A percentile compares a stretch with the other conserved stretches of the same genome.
Conservation (phyloP, 2,888 invertebrate genomes). For the Troides oblongomaculatus region DNA sequence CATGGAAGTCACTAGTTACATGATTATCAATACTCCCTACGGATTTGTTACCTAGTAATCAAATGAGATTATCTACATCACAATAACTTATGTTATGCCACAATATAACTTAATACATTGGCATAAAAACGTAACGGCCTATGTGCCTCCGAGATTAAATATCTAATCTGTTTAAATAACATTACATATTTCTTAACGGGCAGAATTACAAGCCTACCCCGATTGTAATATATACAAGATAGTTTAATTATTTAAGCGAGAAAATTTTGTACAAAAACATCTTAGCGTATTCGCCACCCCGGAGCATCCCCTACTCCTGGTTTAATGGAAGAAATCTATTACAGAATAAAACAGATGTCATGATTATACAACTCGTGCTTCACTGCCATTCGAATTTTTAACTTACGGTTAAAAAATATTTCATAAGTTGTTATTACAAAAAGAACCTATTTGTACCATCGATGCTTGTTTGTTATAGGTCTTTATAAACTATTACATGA, state of each 20-base stretch:
- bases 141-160: neutral
- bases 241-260: neutral
- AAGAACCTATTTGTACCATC: neutral
- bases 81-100: conserved; percentile 5
- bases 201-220: conserved; percentile 2
- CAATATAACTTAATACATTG: neutral
- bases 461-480: neutral
- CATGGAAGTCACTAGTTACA: neutral
- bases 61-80: conserved; percentile 5
- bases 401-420: neutral
- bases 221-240: neutral
- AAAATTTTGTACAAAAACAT: conserved; percentile 2
- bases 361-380: neutral
- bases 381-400: neutral
- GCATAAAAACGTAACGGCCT: conserved; percentile 1
- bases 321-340: neutral
- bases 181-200: neutral
- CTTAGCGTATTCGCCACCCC: conserved; percentile 1
- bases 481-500: neutral
- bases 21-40: neutral
- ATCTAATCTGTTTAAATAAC: conserved; percentile 5
- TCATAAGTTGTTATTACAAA: neutral
- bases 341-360: neutral
- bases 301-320: neutral
- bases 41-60: neutral